phyloP scores from a whole-genome alignment of 2,113 vertebrate genomes.

The Ceyx melanurus region DNA sequence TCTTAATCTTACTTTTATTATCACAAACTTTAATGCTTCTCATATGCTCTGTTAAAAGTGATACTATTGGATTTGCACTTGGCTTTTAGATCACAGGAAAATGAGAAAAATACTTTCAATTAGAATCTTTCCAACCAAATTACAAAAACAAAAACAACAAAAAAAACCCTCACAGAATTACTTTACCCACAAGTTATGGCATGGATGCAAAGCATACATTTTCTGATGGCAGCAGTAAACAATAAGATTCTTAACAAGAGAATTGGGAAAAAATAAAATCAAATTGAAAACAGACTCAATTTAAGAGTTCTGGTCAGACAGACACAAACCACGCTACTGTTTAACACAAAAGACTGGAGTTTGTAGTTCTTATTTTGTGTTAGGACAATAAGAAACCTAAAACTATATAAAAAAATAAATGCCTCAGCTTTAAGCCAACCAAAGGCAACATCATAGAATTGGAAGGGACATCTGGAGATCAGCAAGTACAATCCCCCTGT shows the following conservation, averaged over 20 bases:
- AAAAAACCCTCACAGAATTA: not conserved
- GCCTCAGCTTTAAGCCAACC: not conserved
- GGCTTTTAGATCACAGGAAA: not conserved
- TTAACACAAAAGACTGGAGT: not conserved
- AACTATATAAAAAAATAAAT: not conserved
- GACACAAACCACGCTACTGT: not conserved
- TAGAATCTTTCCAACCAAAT: not conserved
- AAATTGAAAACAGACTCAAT: not conserved
- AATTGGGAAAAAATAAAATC: fast-evolving
- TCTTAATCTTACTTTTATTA: not conserved
- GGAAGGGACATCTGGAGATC: no score
- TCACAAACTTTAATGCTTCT: not conserved
- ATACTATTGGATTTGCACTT: not conserved
- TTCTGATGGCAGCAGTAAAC: not conserved
- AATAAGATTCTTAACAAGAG: not conserved
- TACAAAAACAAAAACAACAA: not conserved
- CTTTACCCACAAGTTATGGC: not conserved
- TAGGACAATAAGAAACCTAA: not conserved
- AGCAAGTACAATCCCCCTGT: no score
- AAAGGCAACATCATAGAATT: not conserved
- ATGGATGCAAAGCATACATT: not conserved
- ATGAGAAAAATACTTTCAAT: not conserved
- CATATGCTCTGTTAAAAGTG: not conserved
- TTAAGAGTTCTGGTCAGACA: not conserved
- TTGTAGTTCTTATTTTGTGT: not conserved